phyloP scores from a whole-genome alignment of 2,888 invertebrate species.

The Ochlodes sylvanus region DNA sequence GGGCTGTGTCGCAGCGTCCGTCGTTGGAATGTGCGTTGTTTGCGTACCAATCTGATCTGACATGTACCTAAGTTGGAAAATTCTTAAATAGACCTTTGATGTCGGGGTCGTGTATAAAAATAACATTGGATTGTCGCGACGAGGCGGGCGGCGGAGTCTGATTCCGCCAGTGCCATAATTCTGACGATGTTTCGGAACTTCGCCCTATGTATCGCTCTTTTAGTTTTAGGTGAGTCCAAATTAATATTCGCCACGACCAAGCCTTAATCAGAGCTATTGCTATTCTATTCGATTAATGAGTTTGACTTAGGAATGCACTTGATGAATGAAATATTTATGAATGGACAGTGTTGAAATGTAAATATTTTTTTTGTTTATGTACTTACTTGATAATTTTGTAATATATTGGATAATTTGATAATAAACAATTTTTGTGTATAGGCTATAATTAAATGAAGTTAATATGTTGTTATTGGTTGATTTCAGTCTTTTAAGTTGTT shows the following conservation, averaged over 20 bases:
- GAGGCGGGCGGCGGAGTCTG: conserved; percentile 60
- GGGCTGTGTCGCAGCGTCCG: conserved; percentile 44
- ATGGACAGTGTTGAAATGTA: neutral
- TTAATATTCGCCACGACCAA: conserved; percentile 18
- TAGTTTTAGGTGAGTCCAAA: conserved; percentile 64
- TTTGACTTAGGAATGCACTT: conserved; percentile 21
- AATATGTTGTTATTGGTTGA: too few species aligned
- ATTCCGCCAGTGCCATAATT: conserved; percentile 62
- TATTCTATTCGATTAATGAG: neutral
- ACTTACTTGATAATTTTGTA: too few species aligned
- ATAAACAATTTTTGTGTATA: too few species aligned
- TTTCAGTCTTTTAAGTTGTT: too few species aligned
- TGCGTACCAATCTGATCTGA: conserved; percentile 58
- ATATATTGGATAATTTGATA: too few species aligned
- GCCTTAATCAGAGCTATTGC: conserved; percentile 4
- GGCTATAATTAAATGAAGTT: too few species aligned
- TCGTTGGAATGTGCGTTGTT: conserved; percentile 72
- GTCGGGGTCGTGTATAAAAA: conserved; percentile 81
- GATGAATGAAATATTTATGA: neutral
- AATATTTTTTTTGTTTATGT: too few species aligned
- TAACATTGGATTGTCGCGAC: conserved; percentile 75
- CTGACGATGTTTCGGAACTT: conserved; percentile 59
- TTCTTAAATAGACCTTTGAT: conserved; percentile 81
- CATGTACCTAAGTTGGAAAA: conserved; percentile 73
- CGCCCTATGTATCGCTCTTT: conserved; percentile 52